A percentile compares a stretch with the other conserved stretches of the same genome.
Evolutionary conservation across 2,797 vertebrate species (phyloP).

Genomic region (Gymnoscopelus braueri): DNA sequence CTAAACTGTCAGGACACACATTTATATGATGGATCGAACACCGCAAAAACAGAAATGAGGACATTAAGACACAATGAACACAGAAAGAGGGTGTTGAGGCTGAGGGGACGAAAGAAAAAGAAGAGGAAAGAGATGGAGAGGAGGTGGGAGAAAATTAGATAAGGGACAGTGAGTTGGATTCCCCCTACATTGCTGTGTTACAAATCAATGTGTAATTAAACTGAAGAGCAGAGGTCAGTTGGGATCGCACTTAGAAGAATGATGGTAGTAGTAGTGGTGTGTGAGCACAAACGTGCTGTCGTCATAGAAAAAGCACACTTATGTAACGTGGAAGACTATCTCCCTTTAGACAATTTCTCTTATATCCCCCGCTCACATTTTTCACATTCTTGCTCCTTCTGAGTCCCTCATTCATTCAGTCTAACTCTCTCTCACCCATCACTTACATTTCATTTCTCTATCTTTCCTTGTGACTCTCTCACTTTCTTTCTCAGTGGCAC

Average conservation of each 20-base stretch:
- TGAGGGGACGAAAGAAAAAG: background rate
- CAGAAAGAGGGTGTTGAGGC: background rate
- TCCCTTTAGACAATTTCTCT: background rate
- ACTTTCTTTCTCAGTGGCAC: background rate
- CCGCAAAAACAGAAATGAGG: background rate
- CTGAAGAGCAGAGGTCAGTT: background rate
- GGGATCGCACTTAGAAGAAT: too few species aligned
- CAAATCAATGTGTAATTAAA: conserved; percentile 41
- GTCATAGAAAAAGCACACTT: background rate
- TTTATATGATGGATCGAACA: background rate
- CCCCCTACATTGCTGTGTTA: conserved; percentile 1
- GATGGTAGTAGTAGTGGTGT: too few species aligned
- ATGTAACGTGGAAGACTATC: background rate
- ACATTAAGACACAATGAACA: background rate
- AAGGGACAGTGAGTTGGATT: background rate
- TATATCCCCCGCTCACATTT: too few species aligned
- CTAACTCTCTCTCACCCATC: background rate
- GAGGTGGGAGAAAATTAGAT: background rate
- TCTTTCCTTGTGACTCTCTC: background rate
- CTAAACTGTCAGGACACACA: conserved; percentile 1
- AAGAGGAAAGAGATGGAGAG: background rate
- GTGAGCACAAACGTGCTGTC: background rate
- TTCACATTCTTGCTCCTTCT: background rate
- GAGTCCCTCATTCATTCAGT: background rate
- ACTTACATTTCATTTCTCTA: background rate